A percentile compares a stretch with the other conserved stretches of the same genome.
Conservation (phyloP, 2,888 invertebrate genomes). For the Brachyptera risi region DNA sequence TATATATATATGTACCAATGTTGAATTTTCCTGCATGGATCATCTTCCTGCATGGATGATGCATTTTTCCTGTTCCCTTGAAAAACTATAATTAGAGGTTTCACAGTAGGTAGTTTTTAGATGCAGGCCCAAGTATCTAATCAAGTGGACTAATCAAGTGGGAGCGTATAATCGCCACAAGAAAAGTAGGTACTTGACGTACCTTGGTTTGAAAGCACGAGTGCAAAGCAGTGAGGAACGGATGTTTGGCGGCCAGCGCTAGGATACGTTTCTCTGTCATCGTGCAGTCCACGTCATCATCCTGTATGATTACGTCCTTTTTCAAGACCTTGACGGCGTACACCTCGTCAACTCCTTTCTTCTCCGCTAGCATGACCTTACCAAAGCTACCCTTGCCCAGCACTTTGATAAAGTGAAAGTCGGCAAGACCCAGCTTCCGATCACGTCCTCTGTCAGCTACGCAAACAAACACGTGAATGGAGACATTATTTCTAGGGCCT, state of each 20-base stretch:
- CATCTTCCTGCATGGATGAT: no score
- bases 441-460: slow-evolving; percentile 30
- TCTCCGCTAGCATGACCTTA: slow-evolving; percentile 97
- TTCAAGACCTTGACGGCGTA: slow-evolving; percentile 87
- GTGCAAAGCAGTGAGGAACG: slow-evolving; percentile 95
- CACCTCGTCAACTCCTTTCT: slow-evolving; percentile 84
- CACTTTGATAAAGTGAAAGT: slow-evolving; percentile 97
- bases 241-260: slow-evolving; percentile 94
- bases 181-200: no score
- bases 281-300: slow-evolving; percentile 98
- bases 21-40: no score
- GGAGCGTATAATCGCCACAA: no score
- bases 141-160: no score
- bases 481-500: background rate
- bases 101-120: no score
- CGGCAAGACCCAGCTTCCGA: slow-evolving; percentile 62
- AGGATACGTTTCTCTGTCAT: slow-evolving; percentile 98
- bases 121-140: no score
- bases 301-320: slow-evolving; percentile 97
- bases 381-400: slow-evolving; percentile 99
- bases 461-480: background rate
- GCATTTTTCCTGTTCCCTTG: no score
- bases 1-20: no score
- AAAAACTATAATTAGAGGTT: no score
- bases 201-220: slow-evolving; percentile 94